Conservation (phyloP, 2,113 vertebrate species). For the Tenebrosternarchus preto region DNA sequence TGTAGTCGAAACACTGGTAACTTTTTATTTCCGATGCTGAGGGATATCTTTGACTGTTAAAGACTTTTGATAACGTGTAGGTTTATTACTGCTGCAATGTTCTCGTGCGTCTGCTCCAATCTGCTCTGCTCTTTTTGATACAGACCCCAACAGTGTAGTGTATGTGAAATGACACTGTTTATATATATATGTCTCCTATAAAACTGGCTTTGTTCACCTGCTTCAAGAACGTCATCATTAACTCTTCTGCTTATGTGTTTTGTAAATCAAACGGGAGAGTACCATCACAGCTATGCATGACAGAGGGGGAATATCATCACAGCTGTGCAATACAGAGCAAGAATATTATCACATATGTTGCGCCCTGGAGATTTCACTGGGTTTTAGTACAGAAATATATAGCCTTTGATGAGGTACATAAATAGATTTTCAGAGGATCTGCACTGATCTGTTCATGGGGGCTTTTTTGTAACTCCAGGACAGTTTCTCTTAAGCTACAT, state of each 20-base stretch:
- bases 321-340: too few relatives aligned
- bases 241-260: background rate
- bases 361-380: too few relatives aligned
- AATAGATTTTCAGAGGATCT: background rate
- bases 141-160: slow-evolving; percentile 50
- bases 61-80: slow-evolving; percentile 41
- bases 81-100: slow-evolving; percentile 37
- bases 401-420: too few relatives aligned
- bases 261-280: background rate
- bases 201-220: slow-evolving; percentile 41
- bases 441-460: background rate
- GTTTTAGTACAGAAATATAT: too few relatives aligned
- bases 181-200: slow-evolving; percentile 54
- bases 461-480: background rate
- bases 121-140: slow-evolving; percentile 54
- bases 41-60: slow-evolving; percentile 54
- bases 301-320: background rate
- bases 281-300: background rate
- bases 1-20: slow-evolving; percentile 62
- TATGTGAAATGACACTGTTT: slow-evolving; percentile 52
- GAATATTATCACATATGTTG: too few relatives aligned
- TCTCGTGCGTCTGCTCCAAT: slow-evolving; percentile 40
- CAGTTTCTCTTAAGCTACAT: background rate
- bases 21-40: slow-evolving; percentile 49
- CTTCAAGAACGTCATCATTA: slow-evolving; percentile 37